Conservation (phyloP, 2,888 invertebrate species). For the Patella ulyssiponensis region DNA sequence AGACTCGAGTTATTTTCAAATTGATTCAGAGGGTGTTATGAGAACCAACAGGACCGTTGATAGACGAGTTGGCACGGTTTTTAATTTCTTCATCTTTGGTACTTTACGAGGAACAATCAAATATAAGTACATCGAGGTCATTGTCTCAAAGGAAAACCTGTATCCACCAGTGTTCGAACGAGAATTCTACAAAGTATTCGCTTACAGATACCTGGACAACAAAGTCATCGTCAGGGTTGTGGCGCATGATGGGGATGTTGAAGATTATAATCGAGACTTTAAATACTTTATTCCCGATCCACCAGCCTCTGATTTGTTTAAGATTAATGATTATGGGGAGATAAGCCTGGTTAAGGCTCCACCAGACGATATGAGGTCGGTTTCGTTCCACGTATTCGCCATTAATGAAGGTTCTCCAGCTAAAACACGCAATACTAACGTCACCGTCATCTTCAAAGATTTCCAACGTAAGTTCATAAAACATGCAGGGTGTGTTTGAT, state of each 20-base stretch:
- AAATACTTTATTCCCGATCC: conserved; percentile 15
- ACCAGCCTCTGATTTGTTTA: conserved; percentile 10
- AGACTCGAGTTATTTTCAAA: conserved; percentile 45
- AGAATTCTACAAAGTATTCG: conserved; percentile 40
- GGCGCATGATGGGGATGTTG: neutral
- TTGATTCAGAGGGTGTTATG: conserved; percentile 42
- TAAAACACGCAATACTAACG: conserved; percentile 37
- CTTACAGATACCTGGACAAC: conserved; percentile 42
- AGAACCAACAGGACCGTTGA: conserved; percentile 43
- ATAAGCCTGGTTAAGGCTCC: conserved; percentile 41
- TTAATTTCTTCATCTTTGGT: conserved; percentile 48
- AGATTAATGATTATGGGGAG: conserved; percentile 31
- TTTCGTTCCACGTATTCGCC: conserved; percentile 48
- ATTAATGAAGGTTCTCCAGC: conserved; percentile 56
- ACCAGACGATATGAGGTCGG: conserved; percentile 30
- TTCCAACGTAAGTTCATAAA: conserved; percentile 50
- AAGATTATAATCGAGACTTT: conserved; percentile 16
- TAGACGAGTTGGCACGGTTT: conserved; percentile 44
- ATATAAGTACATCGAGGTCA: conserved; percentile 48
- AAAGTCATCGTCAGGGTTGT: conserved; percentile 15
- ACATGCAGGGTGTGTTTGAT: too few relatives aligned
- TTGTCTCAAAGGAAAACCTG: conserved; percentile 49
- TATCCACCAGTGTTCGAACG: conserved; percentile 48
- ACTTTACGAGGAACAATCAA: conserved; percentile 27
- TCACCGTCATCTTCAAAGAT: conserved; percentile 43